phyloP scores from a whole-genome alignment of 2,888 invertebrate species.

The Ennomos fuscantarius region DNA sequence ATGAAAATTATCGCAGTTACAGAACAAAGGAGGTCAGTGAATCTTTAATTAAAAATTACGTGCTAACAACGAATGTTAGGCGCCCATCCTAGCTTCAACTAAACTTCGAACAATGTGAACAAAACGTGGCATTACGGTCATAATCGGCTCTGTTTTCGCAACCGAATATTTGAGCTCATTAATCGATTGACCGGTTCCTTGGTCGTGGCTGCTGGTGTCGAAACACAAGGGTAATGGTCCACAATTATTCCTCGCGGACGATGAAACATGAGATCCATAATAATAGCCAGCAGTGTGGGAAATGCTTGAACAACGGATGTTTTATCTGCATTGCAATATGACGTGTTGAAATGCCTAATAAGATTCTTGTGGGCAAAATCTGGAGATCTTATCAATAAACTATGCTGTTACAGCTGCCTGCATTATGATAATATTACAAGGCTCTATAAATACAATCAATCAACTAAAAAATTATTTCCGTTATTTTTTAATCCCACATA shows the following conservation, averaged over 20 bases:
- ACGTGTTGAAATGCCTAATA: constrained; percentile 54
- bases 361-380: constrained; percentile 40
- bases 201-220: constrained; percentile 57
- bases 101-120: constrained; percentile 24
- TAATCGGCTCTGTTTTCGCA: constrained; percentile 63
- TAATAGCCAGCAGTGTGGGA: constrained; percentile 63
- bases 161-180: constrained; percentile 56
- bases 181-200: constrained; percentile 63
- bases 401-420: too few relatives aligned
- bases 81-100: constrained; percentile 30
- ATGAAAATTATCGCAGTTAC: constrained; percentile 24
- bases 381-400: background rate
- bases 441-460: too few relatives aligned
- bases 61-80: constrained; percentile 43
- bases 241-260: constrained; percentile 54
- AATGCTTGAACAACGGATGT: constrained; percentile 50
- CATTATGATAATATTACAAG: too few relatives aligned
- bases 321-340: constrained; percentile 59
- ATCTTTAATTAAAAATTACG: constrained; percentile 33
- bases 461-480: too few relatives aligned
- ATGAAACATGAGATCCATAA: constrained; percentile 58
- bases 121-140: constrained; percentile 55
- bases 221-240: constrained; percentile 53
- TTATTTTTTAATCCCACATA: too few relatives aligned
- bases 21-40: constrained; percentile 18